Percentiles rank a stretch among this genome's conserved stretches.
Conservation (phyloP, 2,797 vertebrate genomes). For the Protosalanx chinensis region DNA sequence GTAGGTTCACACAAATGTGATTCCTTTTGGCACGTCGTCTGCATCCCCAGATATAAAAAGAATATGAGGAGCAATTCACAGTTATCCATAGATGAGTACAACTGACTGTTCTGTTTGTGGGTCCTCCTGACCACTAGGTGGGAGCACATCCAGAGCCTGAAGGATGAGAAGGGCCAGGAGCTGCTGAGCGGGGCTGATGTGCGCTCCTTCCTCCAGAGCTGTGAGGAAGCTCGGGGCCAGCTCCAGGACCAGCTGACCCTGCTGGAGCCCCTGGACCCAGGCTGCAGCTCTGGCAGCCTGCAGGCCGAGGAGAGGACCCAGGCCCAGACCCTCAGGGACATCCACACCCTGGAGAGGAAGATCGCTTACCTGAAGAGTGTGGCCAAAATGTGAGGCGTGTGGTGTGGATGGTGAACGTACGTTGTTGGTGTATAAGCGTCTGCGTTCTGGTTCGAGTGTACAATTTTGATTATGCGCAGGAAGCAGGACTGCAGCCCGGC, state of each 20-base stretch:
- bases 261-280: conserved; percentile 62
- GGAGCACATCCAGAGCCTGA: conserved; percentile 77
- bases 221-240: conserved; percentile 67
- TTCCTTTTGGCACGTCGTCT: background rate
- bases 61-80: background rate
- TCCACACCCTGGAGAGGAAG: conserved; percentile 76
- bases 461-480: conserved; percentile 54
- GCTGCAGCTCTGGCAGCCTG: conserved; percentile 59
- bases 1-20: conserved; percentile 50
- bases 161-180: conserved; percentile 79
- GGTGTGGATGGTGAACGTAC: too few relatives aligned
- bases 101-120: background rate
- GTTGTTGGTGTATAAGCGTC: too few relatives aligned
- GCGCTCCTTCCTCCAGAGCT: conserved; percentile 78
- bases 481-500: conserved; percentile 77
- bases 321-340: conserved; percentile 67
- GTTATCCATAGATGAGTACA: too few relatives aligned
- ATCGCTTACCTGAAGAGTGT: conserved; percentile 77
- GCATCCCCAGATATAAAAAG: background rate
- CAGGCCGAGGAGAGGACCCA: conserved; percentile 65
- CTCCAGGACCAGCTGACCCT: conserved; percentile 70
- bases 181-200: conserved; percentile 75
- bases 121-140: conserved; percentile 67
- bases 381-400: conserved; percentile 73
- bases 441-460: too few relatives aligned